Evolutionary conservation across 2,113 vertebrate species (phyloP), one percentile per base, ranked within the genome.

Genomic region (Pachypanchax playfairii): DNA sequence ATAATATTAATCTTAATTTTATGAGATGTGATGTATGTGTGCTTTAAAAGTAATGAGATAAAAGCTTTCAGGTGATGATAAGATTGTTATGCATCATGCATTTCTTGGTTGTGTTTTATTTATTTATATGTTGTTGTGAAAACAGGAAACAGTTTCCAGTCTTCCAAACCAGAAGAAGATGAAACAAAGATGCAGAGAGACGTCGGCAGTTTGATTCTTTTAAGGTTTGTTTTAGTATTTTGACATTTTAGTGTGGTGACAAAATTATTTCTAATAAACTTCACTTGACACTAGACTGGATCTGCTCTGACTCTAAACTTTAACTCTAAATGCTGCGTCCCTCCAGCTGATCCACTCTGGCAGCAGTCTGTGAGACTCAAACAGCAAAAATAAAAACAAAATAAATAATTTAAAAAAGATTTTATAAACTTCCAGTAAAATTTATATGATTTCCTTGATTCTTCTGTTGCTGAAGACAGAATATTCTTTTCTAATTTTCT

Each of bases 401-500:
- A 38, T 38, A 29, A 29, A 29, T 8, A 29, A 29, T 5, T 8
- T 2, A 33, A 38, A 54, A 49, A n/a, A 43, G 6, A 1, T 5
- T 4, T n/a, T n/a, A 3, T 47, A 20, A 14, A 1, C 13, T 26
- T 58, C 10, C 1, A 29, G 33, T 22, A 1, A 31, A 4, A 41
- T 29, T 51, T 54, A 38, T 53, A 28, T 65, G 56, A 17, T 44
- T 20, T 25, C 15, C 10, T 11, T 41, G 36, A 46, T 46, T 39
- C 26, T 1, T 22, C 41, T n/a, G 41, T 35, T 44, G 35, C 31
- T 39, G 21, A 49, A 64, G 51, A 69, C 54, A 44, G 35, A 38
- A 31, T 25, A 44, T 4, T 4, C 21, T 39, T 38, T n/a, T n/a
- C 15, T 48, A 33, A 24, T 46, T 74, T 64, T 38, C 28, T 4